Conservation (phyloP, 2,888 invertebrate species). For the Platerodrilus igneus region DNA sequence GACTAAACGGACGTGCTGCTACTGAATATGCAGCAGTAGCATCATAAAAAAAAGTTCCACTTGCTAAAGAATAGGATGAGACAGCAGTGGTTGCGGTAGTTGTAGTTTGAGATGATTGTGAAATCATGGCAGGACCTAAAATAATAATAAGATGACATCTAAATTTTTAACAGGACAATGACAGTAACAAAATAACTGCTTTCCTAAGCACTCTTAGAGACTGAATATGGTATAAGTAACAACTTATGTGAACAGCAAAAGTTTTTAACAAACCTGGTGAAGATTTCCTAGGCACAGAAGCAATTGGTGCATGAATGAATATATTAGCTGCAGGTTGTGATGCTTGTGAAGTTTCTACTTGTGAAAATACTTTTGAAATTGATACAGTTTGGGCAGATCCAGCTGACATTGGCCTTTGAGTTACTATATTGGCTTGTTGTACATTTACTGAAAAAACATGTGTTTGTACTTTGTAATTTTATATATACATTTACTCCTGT, state of each 20-base stretch:
- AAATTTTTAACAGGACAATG: no score
- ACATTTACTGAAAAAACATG: constrained; percentile 36
- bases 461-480: not conserved
- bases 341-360: constrained; percentile 34
- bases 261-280: constrained; percentile 41
- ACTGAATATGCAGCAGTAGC: constrained; percentile 40
- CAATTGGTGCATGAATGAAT: constrained; percentile 43
- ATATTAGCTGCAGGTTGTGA: constrained; percentile 38
- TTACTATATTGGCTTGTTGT: constrained; percentile 41
- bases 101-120: constrained; percentile 35
- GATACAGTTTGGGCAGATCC: constrained; percentile 44
- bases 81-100: constrained; percentile 38
- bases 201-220: no score
- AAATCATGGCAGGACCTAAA: constrained; percentile 36
- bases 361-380: constrained; percentile 45
- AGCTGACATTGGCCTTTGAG: constrained; percentile 40
- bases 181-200: no score
- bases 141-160: no score
- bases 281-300: constrained; percentile 36
- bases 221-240: not conserved
- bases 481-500: not conserved
- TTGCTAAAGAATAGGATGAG: constrained; percentile 41
- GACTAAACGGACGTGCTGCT: constrained; percentile 38
- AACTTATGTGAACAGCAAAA: not conserved
- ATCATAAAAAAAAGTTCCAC: constrained; percentile 45